Base-by-base conservation (phyloP, 2,888 invertebrate genomes). In the Smittia aterrima region DNA sequence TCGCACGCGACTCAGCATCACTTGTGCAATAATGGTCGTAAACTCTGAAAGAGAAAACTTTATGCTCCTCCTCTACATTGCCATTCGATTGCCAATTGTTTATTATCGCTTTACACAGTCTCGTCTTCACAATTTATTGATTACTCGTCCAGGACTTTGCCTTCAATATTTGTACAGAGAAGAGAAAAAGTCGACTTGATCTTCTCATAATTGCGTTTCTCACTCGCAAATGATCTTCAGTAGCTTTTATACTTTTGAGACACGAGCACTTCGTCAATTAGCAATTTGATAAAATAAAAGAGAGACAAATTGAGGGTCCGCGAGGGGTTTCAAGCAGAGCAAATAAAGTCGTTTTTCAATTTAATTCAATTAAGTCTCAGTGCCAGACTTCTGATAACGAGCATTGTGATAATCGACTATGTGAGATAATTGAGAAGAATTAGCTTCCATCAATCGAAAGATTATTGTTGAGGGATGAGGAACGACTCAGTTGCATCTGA, bases 311-410 rank as follows among this genome's bases (percentile, higher is more conserved):
- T 70, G 70, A 53, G 70, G 24, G 25, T 54, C 20, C 53, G 11
- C 25, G n/a, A 25, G 16, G 24, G 40, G 40, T 18, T 18, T 40
- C 27, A 27, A 25, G 11, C 11, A 9, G 6, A 2, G 25, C 20
- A 22, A 58, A 58, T 58, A 4, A 22, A 58, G 20, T 58, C 70
- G 53, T 25, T 54, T 24, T 54, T 25, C 54, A 70, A 25, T 70
- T 70, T 54, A 54, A 41, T 54, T 70, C 54, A 70, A 70, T 70
- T 70, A 47, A 47, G 47, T 47, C n/a, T 47, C 11, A 47, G 47
- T 16, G 47, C 11, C 47, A 47, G 7, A 27, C n/a, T n/a, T 25
- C 32, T 16, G 16, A 16, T 16, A 16, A 53, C 18, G 27, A 24
- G 4, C 27, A 25, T 54, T 32, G 18, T 25, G 53, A 41, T 53